These are phyloP conservation scores for Pteropus rufus DNA, from an alignment of 2,797 vertebrate genomes.

Conservation along the genomic window DNA sequence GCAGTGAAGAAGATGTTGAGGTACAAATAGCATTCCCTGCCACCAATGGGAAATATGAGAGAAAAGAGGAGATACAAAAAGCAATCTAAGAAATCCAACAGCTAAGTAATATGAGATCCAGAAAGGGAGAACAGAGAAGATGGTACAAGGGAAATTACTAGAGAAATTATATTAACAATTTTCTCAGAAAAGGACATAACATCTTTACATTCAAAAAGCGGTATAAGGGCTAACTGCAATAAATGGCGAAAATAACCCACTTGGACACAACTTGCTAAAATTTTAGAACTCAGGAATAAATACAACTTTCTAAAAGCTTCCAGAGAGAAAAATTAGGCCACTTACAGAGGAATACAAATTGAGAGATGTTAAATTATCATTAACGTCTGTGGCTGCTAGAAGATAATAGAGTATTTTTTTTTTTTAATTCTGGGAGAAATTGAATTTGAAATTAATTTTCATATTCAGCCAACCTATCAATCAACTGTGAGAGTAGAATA, in stretches of 20 bases:
- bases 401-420: neutral
- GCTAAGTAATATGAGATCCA: neutral
- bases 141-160: neutral
- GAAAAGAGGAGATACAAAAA: neutral
- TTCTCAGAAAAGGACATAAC: neutral
- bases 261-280: neutral
- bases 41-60: neutral
- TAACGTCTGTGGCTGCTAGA: neutral
- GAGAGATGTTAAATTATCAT: neutral
- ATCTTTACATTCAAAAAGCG: neutral
- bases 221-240: neutral
- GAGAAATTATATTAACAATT: neutral
- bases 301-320: slow-evolving; percentile 40
- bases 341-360: neutral
- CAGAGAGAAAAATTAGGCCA: slow-evolving; percentile 16
- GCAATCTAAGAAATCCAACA: neutral
- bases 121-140: neutral
- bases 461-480: neutral
- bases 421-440: neutral
- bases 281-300: slow-evolving; percentile 17
- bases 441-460: slow-evolving; percentile 32
- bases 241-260: neutral
- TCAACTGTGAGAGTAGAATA: neutral
- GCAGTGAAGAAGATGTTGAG: neutral
- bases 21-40: neutral